A percentile compares a stretch with the other conserved stretches of the same genome.
Conservation (phyloP, 2,113 vertebrate species). For the Hyla sarda region DNA sequence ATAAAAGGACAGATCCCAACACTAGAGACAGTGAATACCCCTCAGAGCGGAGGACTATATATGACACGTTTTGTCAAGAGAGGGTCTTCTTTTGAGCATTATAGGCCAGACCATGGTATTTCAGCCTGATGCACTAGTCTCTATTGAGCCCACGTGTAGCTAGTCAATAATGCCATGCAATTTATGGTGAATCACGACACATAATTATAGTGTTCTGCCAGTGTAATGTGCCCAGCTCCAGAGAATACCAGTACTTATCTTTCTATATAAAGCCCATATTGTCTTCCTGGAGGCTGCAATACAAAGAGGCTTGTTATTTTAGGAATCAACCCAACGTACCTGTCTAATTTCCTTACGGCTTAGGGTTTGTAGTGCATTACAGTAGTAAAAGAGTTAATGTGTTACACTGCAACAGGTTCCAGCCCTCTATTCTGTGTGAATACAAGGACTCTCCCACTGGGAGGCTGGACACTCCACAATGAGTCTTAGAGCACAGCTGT, state of each 20-base stretch:
- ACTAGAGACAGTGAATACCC: background rate
- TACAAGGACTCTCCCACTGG: conserved; percentile 28
- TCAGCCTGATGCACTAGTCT: background rate
- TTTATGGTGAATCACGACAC: background rate
- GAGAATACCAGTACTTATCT: background rate
- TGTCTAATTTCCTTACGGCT: background rate
- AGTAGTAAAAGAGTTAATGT: conserved; percentile 15
- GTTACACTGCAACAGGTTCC: conserved; percentile 22
- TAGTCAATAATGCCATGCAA: background rate
- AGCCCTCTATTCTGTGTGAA: conserved; percentile 5
- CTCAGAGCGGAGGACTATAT: background rate
- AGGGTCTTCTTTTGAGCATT: background rate
- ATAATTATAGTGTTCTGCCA: background rate
- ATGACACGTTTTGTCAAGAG: background rate
- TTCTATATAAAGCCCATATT: conserved; percentile 4
- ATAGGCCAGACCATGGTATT: background rate
- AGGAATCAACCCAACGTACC: background rate
- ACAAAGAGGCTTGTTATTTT: background rate
- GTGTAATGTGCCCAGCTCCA: background rate
- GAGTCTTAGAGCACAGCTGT: conserved; percentile 23
- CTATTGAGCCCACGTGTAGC: background rate
- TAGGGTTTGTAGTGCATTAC: background rate
- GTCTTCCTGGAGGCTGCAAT: background rate
- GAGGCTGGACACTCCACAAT: conserved; percentile 37
- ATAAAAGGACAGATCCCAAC: no score